Evolutionary conservation across 2,113 vertebrate genomes (phyloP).

Genomic region (Ictalurus punctatus): DNA sequence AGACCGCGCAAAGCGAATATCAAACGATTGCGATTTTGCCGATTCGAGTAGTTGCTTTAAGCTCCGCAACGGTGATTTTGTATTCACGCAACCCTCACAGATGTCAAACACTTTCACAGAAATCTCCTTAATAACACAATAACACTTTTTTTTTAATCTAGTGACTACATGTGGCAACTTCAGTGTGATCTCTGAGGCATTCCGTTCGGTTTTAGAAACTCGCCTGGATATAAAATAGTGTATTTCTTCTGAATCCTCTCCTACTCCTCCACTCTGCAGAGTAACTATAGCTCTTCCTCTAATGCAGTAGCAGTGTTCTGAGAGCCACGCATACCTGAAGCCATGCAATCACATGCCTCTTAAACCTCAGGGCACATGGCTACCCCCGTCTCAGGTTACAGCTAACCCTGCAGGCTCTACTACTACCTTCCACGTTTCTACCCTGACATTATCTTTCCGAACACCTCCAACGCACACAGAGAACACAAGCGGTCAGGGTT

Average conservation of each 20-base stretch:
- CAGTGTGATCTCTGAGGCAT: neutral
- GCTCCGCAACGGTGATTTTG: neutral
- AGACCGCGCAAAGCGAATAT: no score
- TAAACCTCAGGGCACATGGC: slow-evolving; percentile 26
- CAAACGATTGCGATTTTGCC: no score
- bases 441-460: slow-evolving; percentile 7
- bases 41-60: no score
- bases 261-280: neutral
- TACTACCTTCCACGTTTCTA: slow-evolving; percentile 8
- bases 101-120: neutral
- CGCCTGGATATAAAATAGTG: neutral
- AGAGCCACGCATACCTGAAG: slow-evolving; percentile 29
- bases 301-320: neutral
- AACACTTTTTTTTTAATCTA: neutral
- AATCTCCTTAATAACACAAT: neutral
- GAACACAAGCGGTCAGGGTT: neutral
- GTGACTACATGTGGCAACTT: neutral
- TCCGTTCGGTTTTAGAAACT: neutral
- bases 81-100: neutral
- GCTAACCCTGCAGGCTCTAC: neutral
- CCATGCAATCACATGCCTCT: slow-evolving; percentile 29
- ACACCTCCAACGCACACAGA: neutral
- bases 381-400: slow-evolving; percentile 27
- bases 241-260: neutral
- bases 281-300: slow-evolving; percentile 17